These are phyloP conservation scores for Azorinus chamasolen DNA, from an alignment of 2,888 invertebrate species.

Conservation along the genomic window DNA sequence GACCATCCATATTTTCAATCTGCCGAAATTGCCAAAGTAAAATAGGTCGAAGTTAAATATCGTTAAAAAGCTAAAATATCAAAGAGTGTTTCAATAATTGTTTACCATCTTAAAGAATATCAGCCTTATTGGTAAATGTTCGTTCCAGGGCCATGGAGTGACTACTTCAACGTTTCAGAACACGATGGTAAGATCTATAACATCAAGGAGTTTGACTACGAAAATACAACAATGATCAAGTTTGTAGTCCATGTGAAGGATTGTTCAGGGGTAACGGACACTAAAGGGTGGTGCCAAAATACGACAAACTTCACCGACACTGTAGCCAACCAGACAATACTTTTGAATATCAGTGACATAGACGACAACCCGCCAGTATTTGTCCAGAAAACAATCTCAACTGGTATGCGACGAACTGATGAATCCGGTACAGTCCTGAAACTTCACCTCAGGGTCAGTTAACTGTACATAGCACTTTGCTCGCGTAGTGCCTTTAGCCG, in stretches of 20 bases:
- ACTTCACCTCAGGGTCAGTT: constrained; percentile 10
- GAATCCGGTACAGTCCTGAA: constrained; percentile 2
- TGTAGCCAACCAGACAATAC: background rate
- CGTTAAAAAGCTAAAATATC: too few relatives aligned
- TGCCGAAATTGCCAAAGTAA: too few relatives aligned
- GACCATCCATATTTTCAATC: too few relatives aligned
- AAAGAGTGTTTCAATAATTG: too few relatives aligned
- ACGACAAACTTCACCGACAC: background rate
- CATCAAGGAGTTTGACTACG: constrained; percentile 14
- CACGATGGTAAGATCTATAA: constrained; percentile 19
- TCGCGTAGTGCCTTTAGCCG: too few relatives aligned
- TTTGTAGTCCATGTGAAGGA: constrained; percentile 35
- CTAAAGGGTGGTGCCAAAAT: constrained; percentile 1
- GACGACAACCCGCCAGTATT: constrained; percentile 59
- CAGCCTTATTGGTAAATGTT: too few relatives aligned
- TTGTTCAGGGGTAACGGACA: constrained; percentile 12
- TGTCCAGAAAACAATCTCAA: constrained; percentile 23
- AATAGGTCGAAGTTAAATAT: too few relatives aligned
- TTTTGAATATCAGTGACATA: constrained; percentile 26
- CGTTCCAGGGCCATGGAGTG: constrained; percentile 1
- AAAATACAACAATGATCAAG: background rate
- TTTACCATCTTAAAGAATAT: too few relatives aligned
- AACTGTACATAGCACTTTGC: too few relatives aligned
- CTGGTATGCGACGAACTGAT: constrained; percentile 5
- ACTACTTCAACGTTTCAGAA: too few relatives aligned